Evolutionary conservation across 2,113 vertebrate genomes (phyloP).

Genomic region (Maccullochella peelii): DNA sequence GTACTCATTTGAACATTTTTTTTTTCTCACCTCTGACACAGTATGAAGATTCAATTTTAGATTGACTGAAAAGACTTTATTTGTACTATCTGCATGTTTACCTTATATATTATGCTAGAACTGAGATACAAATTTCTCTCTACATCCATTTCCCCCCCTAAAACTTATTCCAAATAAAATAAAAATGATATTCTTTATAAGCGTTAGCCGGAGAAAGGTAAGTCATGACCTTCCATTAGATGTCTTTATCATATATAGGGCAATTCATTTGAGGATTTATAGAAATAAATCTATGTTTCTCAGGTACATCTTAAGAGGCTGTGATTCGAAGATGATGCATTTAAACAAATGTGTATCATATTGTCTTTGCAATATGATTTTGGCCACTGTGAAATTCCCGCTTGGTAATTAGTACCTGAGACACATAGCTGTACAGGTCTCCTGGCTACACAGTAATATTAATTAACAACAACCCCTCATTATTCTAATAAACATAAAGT

Average conservation of each 20-base stretch:
- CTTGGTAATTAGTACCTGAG: slow-evolving; percentile 88
- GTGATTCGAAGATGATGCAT: not conserved
- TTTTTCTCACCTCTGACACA: slow-evolving; percentile 86
- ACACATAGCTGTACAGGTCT: slow-evolving; percentile 88
- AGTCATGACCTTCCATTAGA: slow-evolving; percentile 97
- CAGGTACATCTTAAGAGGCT: slow-evolving; percentile 85
- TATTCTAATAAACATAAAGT: slow-evolving; percentile 76
- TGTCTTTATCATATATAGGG: slow-evolving; percentile 79
- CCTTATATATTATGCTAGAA: slow-evolving; percentile 90
- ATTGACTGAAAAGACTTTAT: slow-evolving; percentile 88
- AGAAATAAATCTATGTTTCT: slow-evolving; percentile 89
- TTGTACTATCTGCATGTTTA: slow-evolving; percentile 95
- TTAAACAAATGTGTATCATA: not conserved
- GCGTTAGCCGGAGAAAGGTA: slow-evolving; percentile 98
- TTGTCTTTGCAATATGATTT: not conserved
- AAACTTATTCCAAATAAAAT: slow-evolving; percentile 90
- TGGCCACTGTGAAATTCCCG: not conserved
- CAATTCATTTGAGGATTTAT: slow-evolving; percentile 45
- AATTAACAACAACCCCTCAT: slow-evolving; percentile 66
- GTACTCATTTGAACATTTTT: slow-evolving; percentile 12
- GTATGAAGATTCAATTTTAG: slow-evolving; percentile 97
- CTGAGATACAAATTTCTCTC: slow-evolving; percentile 92
- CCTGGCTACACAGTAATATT: slow-evolving; percentile 66
- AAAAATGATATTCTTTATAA: slow-evolving; percentile 92
- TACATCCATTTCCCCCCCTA: slow-evolving; percentile 90